A percentile compares a stretch with the other conserved stretches of the same genome.
phyloP scores from a whole-genome alignment of 2,113 vertebrate species.

The Cynopterus brachyotis region DNA sequence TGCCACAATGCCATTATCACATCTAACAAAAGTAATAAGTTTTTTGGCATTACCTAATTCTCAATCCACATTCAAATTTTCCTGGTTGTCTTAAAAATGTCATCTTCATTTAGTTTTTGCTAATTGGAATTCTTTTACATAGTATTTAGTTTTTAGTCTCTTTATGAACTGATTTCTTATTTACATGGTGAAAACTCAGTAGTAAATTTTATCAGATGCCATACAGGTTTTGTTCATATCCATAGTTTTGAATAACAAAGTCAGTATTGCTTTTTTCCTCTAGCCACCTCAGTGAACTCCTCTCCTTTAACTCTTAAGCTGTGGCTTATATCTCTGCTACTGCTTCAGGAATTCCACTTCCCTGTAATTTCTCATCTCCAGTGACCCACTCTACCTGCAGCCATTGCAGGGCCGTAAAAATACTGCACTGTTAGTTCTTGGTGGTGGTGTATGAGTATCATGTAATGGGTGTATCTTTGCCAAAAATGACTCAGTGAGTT shows the following conservation, averaged over 20 bases:
- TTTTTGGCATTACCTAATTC: neutral
- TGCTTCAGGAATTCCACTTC: neutral
- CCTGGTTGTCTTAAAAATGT: neutral
- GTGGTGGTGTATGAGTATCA: neutral
- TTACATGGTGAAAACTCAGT: neutral
- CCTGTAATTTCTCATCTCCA: neutral
- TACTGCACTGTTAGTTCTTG: neutral
- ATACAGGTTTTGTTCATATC: neutral
- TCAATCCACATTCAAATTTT: neutral
- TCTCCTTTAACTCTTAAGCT: neutral
- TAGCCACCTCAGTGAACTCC: neutral
- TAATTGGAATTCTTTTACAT: neutral
- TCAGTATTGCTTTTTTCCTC: neutral
- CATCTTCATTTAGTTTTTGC: neutral
- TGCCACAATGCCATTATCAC: neutral
- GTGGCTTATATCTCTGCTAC: neutral
- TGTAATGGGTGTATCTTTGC: neutral
- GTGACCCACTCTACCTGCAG: neutral
- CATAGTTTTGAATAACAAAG: neutral
- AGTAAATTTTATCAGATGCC: neutral
- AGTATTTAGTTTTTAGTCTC: neutral
- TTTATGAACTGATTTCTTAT: constrained; percentile 2
- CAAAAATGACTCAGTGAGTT: neutral
- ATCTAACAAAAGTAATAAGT: neutral
- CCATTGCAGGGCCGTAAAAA: neutral